These are phyloP conservation scores for Amphipoea lucens DNA, from an alignment of 2,888 invertebrate genomes.

Conservation along the genomic window DNA sequence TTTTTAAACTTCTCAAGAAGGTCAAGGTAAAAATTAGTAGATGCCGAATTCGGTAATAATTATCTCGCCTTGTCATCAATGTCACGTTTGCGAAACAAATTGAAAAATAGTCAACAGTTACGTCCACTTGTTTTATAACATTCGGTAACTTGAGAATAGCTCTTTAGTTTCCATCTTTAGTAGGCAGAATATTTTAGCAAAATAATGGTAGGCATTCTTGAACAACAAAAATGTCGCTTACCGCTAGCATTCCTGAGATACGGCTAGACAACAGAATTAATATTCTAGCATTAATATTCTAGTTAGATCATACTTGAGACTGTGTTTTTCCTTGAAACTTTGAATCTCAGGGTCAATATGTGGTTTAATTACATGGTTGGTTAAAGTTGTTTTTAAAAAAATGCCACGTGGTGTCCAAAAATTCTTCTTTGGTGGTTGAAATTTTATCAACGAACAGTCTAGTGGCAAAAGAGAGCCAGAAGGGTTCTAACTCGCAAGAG, in stretches of 20 bases:
- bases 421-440: accelerated
- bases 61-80: conserved; percentile 53
- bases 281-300: conserved; percentile 30
- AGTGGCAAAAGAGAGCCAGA: not conserved
- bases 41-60: conserved; percentile 52
- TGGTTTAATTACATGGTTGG: not conserved
- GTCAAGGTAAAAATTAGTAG: conserved; percentile 47
- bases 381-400: not conserved
- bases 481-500: not conserved
- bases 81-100: conserved; percentile 42
- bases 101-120: conserved; percentile 11
- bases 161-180: not conserved
- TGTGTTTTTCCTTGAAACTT: conserved; percentile 13
- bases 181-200: conserved; percentile 14
- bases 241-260: conserved; percentile 24
- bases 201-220: conserved; percentile 30
- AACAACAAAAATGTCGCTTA: conserved; percentile 21
- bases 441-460: not conserved
- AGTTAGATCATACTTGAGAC: conserved; percentile 20
- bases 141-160: conserved; percentile 22
- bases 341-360: not conserved
- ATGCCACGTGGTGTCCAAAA: not conserved
- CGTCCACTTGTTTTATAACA: conserved; percentile 10
- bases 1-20: conserved; percentile 23
- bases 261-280: conserved; percentile 14